Conservation (phyloP, 1,140 invertebrate genomes). For the Drosophila kikkawai region DNA sequence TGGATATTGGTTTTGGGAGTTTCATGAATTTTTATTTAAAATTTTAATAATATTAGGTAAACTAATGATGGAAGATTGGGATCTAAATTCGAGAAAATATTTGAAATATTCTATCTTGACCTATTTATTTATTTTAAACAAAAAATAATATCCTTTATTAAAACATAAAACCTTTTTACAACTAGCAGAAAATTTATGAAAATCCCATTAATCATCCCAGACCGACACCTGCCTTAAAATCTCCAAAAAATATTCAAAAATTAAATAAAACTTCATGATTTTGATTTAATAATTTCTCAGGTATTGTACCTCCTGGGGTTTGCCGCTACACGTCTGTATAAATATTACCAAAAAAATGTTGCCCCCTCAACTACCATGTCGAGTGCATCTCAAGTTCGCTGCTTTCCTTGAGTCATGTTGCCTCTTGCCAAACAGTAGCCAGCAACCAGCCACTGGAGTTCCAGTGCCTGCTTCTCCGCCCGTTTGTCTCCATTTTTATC, state of each 20-base stretch:
- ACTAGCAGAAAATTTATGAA: not conserved
- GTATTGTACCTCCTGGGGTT: not conserved
- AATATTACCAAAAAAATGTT: constrained; percentile 10
- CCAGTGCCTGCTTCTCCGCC: constrained; percentile 33
- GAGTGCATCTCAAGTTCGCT: constrained; percentile 43
- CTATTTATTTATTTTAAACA: not conserved
- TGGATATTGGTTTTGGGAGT: constrained; percentile 19
- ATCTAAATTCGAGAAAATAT: not conserved
- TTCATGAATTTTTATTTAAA: constrained; percentile 13
- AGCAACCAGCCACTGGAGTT: constrained; percentile 37
- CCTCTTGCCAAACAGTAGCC: constrained; percentile 59
- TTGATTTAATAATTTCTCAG: constrained; percentile 1
- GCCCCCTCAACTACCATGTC: not conserved
- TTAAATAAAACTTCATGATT: constrained; percentile 1
- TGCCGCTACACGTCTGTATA: not conserved
- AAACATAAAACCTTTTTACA: not conserved
- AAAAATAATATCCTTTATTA: too few species aligned
- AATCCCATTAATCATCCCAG: not conserved
- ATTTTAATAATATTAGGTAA: not conserved
- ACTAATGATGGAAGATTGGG: not conserved
- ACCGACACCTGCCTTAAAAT: not conserved
- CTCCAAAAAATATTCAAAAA: not conserved
- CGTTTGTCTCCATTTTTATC: constrained; percentile 1
- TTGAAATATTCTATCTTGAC: too few species aligned
- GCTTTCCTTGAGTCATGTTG: constrained; percentile 30